Conservation (phyloP, 1,140 invertebrate species). For the Megalopta genalis region DNA sequence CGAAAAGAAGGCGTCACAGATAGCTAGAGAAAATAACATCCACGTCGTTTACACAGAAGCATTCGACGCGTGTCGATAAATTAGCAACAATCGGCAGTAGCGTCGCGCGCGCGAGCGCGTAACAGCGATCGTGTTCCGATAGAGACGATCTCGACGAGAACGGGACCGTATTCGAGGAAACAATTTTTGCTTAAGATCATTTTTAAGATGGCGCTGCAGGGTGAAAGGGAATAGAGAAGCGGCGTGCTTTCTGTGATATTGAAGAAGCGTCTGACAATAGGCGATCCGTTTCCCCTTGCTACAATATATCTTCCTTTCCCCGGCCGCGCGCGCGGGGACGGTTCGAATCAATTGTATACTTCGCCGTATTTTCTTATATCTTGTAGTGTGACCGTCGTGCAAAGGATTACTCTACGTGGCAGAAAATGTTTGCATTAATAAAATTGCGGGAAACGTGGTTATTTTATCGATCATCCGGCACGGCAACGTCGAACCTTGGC, state of each 20-base stretch:
- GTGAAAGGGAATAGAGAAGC: neutral
- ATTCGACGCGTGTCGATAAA: too few relatives aligned
- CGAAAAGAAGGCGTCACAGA: too few relatives aligned
- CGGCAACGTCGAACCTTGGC: neutral
- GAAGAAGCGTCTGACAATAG: slow-evolving; percentile 6
- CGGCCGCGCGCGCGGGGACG: neutral
- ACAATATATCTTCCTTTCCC: neutral
- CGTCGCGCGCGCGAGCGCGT: too few relatives aligned
- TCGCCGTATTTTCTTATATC: slow-evolving; percentile 6
- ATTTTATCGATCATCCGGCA: too few relatives aligned
- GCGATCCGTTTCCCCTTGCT: neutral
- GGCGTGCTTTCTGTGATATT: neutral
- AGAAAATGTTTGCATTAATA: neutral
- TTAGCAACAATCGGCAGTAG: too few relatives aligned
- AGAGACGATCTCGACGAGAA: neutral
- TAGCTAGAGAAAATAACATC: too few relatives aligned
- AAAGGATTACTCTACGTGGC: neutral
- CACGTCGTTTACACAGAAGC: too few relatives aligned
- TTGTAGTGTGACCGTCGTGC: neutral
- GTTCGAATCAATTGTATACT: neutral
- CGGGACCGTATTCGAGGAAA: neutral
- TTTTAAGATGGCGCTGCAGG: neutral
- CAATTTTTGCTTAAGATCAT: neutral
- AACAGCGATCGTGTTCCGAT: neutral
- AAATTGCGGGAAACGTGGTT: neutral